A percentile compares a stretch with the other conserved stretches of the same genome.
Evolutionary conservation across 2,797 vertebrate species (phyloP).

Genomic region (Peromyscus aztecus): DNA sequence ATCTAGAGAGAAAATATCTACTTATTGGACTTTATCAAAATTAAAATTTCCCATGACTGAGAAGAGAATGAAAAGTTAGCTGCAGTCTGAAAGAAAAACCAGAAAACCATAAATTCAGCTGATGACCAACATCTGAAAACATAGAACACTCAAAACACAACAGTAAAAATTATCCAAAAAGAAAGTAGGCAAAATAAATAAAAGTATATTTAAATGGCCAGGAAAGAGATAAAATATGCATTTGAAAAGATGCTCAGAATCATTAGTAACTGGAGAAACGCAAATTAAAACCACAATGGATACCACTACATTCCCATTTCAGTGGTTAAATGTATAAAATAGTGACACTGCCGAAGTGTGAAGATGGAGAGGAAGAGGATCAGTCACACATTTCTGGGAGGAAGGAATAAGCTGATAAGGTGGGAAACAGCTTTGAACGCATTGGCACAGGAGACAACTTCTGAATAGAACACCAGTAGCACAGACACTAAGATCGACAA

Average conservation of each 20-base stretch:
- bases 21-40: neutral
- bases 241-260: neutral
- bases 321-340: neutral
- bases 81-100: neutral
- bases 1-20: neutral
- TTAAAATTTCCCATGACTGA: neutral
- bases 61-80: neutral
- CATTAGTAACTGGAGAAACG: neutral
- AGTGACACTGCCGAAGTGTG: neutral
- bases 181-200: neutral
- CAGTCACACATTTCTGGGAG: neutral
- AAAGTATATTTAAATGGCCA: neutral
- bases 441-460: no score
- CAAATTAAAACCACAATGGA: neutral
- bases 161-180: neutral
- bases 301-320: neutral
- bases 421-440: no score
- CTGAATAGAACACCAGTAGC: no score
- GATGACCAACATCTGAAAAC: neutral
- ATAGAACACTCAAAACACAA: neutral
- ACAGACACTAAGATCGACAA: no score
- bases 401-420: neutral
- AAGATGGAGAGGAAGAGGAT: neutral
- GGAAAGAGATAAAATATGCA: neutral
- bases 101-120: neutral